Evolutionary conservation across 2,797 vertebrate species (phyloP), one percentile per base, ranked within the genome.

Genomic region (Pangasius sanitwongsei): DNA sequence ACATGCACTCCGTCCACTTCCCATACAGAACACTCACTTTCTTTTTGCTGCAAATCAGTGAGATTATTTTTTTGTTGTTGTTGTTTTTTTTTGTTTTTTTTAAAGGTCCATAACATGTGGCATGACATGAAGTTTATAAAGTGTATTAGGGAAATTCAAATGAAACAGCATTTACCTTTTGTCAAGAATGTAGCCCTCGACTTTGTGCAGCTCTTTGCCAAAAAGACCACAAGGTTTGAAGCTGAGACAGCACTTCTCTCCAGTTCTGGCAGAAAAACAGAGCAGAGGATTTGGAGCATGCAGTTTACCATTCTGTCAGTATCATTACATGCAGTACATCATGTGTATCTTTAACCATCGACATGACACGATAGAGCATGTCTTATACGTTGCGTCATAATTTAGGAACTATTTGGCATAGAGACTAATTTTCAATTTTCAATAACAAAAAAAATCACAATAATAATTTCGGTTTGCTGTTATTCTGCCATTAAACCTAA

Each of bases 151-250:
- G 8, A 87, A 55, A 34, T 63, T 44, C 44, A 41, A 67, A 12
- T n/a, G 23, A 34, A 70, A 50, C 34, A 25, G 7, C 2, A 13
- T 34, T 44, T 96, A 98, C 99, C 98, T 99, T 96, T 99, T 99
- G 94, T 99, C 99, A 90, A 98, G 96, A 94, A 99, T 99, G 94
- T 98, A 99, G 90, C 99, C 99, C 93, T 99, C 99, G 34, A 99
- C 98, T 96, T 98, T 99, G 95, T 99, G 99, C 84, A 99, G 94
- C 93, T 99, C 98, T 91, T 99, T 99, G 20, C 98, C 99, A 94
- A 99, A 99, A 90, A 99, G 97, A 85, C 98, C 98, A 1, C 98
- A 99, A 28, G 98, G 97, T 92, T 99, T 99, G 94, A 99, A 99
- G 92, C 93, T 98, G 93, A 99, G 94, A 90, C 96, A 94, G 94